These are phyloP conservation scores for Morbakka virulenta DNA, from an alignment of 30 jellyfish, hydroid and myxozoan species.

Conservation along the genomic window DNA sequence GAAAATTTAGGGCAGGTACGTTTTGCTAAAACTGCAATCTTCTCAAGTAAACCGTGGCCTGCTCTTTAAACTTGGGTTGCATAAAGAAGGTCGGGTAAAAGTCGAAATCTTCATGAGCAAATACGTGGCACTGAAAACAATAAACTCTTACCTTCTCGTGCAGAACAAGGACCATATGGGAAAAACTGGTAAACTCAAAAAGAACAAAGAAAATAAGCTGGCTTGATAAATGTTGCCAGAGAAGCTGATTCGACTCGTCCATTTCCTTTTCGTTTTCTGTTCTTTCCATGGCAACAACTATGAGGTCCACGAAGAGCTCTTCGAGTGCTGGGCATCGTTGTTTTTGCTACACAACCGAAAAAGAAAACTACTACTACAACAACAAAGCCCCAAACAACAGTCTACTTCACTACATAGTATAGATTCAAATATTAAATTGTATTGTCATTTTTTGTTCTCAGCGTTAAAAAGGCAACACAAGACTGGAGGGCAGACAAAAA, in stretches of 20 bases:
- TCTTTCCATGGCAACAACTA: constrained; percentile 92
- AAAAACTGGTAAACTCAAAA: constrained; percentile 94
- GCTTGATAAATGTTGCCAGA: constrained; percentile 99
- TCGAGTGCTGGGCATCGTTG: constrained; percentile 96
- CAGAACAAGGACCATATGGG: constrained; percentile 89
- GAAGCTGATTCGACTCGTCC: constrained; percentile 74
- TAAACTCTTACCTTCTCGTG: constrained; percentile 70
- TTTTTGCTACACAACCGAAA: constrained; percentile 50
- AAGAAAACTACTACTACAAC: too few relatives aligned
- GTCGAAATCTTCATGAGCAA: neutral
- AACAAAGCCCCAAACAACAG: too few relatives aligned
- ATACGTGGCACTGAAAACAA: neutral
- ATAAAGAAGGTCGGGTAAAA: neutral
- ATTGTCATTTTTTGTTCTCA: too few relatives aligned
- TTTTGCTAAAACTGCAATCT: too few relatives aligned
- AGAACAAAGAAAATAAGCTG: constrained; percentile 91
- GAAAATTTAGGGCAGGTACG: too few relatives aligned
- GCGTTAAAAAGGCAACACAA: too few relatives aligned
- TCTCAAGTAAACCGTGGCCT: neutral
- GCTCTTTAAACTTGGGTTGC: neutral
- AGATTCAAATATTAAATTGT: neutral
- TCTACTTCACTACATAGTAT: too few relatives aligned
- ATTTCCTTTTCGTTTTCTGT: constrained; percentile 75
- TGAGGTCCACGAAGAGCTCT: constrained; percentile 86
- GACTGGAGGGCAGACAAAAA: too few relatives aligned